A percentile compares a stretch with the other conserved stretches of the same genome.
These are phyloP conservation scores for Brachymystax lenok DNA, from an alignment of 2,797 vertebrate species.

Conservation along the genomic window DNA sequence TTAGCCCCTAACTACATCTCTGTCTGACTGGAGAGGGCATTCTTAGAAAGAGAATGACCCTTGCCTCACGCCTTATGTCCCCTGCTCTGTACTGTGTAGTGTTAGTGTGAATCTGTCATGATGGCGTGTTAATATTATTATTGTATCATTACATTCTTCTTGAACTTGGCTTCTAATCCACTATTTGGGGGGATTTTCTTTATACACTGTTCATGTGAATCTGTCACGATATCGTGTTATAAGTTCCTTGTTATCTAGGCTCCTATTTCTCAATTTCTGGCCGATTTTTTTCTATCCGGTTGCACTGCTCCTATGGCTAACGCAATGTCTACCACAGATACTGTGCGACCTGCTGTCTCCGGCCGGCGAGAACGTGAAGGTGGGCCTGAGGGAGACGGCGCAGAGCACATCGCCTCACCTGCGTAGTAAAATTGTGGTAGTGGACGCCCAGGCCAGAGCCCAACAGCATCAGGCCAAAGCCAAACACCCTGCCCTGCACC, in stretches of 20 bases:
- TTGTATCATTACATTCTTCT: too few species aligned
- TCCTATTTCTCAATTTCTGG: not conserved
- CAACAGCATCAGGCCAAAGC: slow-evolving; percentile 44
- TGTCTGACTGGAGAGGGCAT: too few species aligned
- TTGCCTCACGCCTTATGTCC: too few species aligned
- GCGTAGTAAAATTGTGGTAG: slow-evolving; percentile 75
- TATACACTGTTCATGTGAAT: too few species aligned
- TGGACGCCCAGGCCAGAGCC: slow-evolving; percentile 43
- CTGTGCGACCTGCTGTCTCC: slow-evolving; percentile 84
- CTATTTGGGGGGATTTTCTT: too few species aligned
- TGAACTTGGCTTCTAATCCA: too few species aligned
- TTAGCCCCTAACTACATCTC: too few species aligned
- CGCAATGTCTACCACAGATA: slow-evolving; percentile 60
- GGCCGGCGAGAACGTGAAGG: slow-evolving; percentile 83
- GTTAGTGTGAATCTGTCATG: too few species aligned
- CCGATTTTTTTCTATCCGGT: not conserved
- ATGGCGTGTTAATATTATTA: too few species aligned
- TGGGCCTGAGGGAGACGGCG: slow-evolving; percentile 83
- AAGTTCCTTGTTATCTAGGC: not conserved
- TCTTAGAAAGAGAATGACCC: too few species aligned
- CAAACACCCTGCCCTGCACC: slow-evolving; percentile 26
- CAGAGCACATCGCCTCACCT: slow-evolving; percentile 77
- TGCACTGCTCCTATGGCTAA: not conserved
- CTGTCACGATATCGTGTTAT: too few species aligned
- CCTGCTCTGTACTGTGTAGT: too few species aligned